Conservation (phyloP, 2,797 vertebrate species). For the Corythornis leucogaster region DNA sequence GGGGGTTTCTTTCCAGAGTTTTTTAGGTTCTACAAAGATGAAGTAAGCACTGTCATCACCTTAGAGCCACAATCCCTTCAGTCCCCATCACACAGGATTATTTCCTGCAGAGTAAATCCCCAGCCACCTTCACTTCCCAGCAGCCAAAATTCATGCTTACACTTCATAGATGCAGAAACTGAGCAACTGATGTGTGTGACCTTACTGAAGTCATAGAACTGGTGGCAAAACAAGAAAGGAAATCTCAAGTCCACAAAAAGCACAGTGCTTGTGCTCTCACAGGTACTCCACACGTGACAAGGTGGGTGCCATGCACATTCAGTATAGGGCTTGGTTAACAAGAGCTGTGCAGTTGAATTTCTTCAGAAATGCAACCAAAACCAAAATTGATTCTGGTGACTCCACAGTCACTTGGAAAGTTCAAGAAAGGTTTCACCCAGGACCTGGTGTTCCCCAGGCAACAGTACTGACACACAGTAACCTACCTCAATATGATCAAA, state of each 20-base stretch:
- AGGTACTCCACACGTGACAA: rapidly evolving
- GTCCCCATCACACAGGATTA: background rate
- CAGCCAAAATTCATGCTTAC: background rate
- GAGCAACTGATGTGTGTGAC: background rate
- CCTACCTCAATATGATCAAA: background rate
- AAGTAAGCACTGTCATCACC: background rate
- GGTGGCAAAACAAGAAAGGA: background rate
- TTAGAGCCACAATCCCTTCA: background rate
- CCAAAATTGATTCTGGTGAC: background rate
- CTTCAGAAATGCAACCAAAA: background rate
- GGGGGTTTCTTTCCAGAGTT: slow-evolving; percentile 33
- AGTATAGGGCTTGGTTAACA: rapidly evolving
- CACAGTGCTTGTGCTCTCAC: background rate
- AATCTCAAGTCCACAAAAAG: background rate
- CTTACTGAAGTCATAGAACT: background rate
- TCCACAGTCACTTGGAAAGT: background rate
- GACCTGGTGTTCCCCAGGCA: rapidly evolving
- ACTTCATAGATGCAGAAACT: background rate
- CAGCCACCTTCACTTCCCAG: background rate
- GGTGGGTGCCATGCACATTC: rapidly evolving
- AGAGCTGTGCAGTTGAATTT: rapidly evolving
- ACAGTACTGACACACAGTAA: too few relatives aligned
- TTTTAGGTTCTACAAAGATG: slow-evolving; percentile 19
- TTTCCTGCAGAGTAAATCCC: slow-evolving; percentile 48
- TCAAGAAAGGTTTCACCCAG: background rate